Evolutionary conservation across 2,113 vertebrate species (phyloP).

Genomic region (Sebastes schlegelii): DNA sequence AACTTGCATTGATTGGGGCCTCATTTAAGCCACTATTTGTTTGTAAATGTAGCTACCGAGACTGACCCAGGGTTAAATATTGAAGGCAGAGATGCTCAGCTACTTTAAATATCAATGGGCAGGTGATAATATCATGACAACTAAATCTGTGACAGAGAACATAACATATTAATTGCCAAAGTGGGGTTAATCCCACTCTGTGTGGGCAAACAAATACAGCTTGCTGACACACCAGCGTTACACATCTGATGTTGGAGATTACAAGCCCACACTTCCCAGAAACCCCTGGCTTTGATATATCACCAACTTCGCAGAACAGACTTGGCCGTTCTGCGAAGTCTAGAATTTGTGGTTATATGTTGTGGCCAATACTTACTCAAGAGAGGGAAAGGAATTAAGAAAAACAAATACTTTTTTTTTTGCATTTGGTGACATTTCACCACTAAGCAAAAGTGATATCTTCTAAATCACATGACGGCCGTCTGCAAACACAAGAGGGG

Average conservation of each 20-base stretch:
- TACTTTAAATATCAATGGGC: conserved; percentile 27
- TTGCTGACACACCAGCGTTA: neutral
- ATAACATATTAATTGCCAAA: conserved; percentile 31
- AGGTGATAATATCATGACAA: conserved; percentile 25
- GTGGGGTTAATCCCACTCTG: conserved; percentile 16
- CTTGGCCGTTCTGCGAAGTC: neutral
- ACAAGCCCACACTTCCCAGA: conserved; percentile 51
- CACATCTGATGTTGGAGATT: conserved; percentile 9
- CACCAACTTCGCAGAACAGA: neutral
- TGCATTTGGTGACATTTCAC: conserved; percentile 27
- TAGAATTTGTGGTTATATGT: neutral
- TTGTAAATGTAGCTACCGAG: conserved; percentile 74
- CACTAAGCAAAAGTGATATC: conserved; percentile 26
- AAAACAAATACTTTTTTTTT: neutral
- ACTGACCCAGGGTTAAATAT: conserved; percentile 67
- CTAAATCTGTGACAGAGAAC: conserved; percentile 9
- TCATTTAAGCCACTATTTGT: conserved; percentile 78
- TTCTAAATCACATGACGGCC: conserved; percentile 48
- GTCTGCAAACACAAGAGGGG: conserved; percentile 73
- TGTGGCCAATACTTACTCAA: neutral
- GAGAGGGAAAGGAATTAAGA: neutral
- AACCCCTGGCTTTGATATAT: conserved; percentile 14
- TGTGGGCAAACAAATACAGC: conserved; percentile 31
- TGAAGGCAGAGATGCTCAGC: conserved; percentile 25
- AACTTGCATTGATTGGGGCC: conserved; percentile 85